Evolutionary conservation across 2,797 vertebrate genomes (phyloP).

Genomic region (Enoplosus armatus): DNA sequence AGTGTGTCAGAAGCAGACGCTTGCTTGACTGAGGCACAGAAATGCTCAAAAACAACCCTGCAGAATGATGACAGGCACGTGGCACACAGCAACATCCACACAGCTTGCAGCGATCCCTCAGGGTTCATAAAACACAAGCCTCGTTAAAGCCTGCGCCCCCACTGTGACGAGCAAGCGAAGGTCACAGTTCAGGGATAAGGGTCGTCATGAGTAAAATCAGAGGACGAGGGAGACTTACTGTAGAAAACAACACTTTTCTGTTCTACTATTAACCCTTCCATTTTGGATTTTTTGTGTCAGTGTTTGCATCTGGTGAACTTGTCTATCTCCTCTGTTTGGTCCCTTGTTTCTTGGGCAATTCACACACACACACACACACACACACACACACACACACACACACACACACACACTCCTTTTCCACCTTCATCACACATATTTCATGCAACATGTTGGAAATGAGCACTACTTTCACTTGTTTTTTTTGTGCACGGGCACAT

Average conservation of each 20-base stretch:
- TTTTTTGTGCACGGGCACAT: conserved; percentile 20
- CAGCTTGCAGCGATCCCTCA: conserved; percentile 66
- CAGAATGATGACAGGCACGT: conserved; percentile 76
- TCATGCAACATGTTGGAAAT: conserved; percentile 42
- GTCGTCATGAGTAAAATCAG: conserved; percentile 57
- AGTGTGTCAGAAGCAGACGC: conserved; percentile 43
- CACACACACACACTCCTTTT: conserved; percentile 18
- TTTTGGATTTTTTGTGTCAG: conserved; percentile 33
- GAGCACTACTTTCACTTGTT: conserved; percentile 15
- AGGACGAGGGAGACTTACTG: conserved; percentile 37
- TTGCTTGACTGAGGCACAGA: conserved; percentile 56
- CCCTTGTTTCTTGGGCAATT: conserved; percentile 27
- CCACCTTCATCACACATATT: conserved; percentile 40
- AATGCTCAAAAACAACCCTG: conserved; percentile 64
- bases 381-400: conserved; percentile 8
- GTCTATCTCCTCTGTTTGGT: conserved; percentile 34
- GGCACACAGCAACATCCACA: conserved; percentile 69
- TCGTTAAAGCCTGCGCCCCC: conserved; percentile 69
- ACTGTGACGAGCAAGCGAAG: conserved; percentile 68
- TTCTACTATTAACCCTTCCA: conserved; percentile 15
- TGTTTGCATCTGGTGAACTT: conserved; percentile 53
- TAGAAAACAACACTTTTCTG: conserved; percentile 48
- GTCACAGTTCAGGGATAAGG: conserved; percentile 72
- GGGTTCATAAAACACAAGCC: conserved; percentile 77
- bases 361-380: conserved; percentile 5